phyloP scores from a whole-genome alignment of 1,140 invertebrate species.

The Sinonovacula constricta region DNA sequence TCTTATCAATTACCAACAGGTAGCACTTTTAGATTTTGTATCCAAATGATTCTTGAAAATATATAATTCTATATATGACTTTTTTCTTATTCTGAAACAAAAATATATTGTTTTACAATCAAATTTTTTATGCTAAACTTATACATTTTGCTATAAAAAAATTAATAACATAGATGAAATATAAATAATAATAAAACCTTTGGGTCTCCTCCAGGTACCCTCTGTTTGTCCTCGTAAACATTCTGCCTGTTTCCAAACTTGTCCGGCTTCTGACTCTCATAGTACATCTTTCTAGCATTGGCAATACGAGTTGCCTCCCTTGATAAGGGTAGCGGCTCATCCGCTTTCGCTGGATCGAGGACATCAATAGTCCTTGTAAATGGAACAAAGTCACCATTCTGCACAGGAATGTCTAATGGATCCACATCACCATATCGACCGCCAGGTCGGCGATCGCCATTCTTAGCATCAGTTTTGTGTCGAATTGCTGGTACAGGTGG shows the following conservation, averaged over 20 bases:
- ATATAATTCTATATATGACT: too few species aligned
- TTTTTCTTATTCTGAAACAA: too few species aligned
- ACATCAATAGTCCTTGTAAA: constrained; percentile 76
- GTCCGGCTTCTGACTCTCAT: constrained; percentile 71
- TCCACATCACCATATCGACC: constrained; percentile 59
- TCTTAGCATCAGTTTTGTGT: constrained; percentile 56
- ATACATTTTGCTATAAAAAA: too few species aligned
- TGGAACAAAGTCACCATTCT: constrained; percentile 74
- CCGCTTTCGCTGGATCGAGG: constrained; percentile 74
- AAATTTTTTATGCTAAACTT: too few species aligned
- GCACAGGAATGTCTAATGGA: constrained; percentile 54
- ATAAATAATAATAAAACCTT: constrained; percentile 12
- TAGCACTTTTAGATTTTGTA: too few species aligned
- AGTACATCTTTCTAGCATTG: constrained; percentile 73
- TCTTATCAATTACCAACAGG: too few species aligned
- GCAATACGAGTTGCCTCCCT: constrained; percentile 72
- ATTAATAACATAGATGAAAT: neutral
- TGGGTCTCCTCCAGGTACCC: constrained; percentile 33
- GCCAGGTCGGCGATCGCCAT: constrained; percentile 31
- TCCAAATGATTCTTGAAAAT: too few species aligned
- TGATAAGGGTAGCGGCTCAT: constrained; percentile 73
- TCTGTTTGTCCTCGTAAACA: constrained; percentile 65
- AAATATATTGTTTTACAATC: too few species aligned
- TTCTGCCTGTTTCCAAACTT: constrained; percentile 71
- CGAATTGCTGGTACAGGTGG: constrained; percentile 71